A percentile compares a stretch with the other conserved stretches of the same genome.
These are phyloP conservation scores for Elymnias hypermnestra DNA, from an alignment of 1,140 invertebrate species.

Conservation along the genomic window DNA sequence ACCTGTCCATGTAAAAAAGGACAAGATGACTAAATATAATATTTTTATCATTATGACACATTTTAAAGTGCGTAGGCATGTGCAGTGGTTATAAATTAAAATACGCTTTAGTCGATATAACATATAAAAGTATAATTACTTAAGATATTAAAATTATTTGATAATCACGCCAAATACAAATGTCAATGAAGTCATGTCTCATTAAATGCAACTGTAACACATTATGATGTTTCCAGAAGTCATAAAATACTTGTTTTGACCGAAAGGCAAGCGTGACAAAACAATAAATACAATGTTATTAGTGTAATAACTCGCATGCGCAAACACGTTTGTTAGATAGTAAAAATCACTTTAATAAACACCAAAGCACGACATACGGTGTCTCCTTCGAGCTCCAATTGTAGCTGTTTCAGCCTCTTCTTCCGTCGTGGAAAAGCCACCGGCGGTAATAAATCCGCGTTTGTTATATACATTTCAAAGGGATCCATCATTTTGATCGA, in stretches of 20 bases:
- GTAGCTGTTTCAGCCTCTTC: constrained; percentile 66
- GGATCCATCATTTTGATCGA: constrained; percentile 44
- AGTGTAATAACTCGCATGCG: constrained; percentile 18
- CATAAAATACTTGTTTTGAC: no score
- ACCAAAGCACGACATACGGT: constrained; percentile 33
- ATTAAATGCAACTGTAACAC: no score
- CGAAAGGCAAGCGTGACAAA: constrained; percentile 4
- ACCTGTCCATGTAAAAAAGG: constrained; percentile 34
- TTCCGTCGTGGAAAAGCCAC: constrained; percentile 65
- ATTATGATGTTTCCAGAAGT: no score
- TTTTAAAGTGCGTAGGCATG: constrained; percentile 15
- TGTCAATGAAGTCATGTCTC: no score
- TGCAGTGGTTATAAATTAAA: constrained; percentile 12
- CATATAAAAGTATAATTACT: no score
- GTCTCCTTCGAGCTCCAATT: constrained; percentile 39
- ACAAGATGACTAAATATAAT: constrained; percentile 8
- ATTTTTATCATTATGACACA: constrained; percentile 18
- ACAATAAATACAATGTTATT: constrained; percentile 7
- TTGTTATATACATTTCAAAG: constrained; percentile 65
- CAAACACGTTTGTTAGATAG: constrained; percentile 3
- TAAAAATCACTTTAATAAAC: neutral
- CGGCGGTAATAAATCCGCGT: constrained; percentile 58
- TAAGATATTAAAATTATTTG: no score
- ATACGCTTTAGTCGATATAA: no score
- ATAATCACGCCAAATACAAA: no score